A percentile compares a stretch with the other conserved stretches of the same genome.
Conservation (phyloP, 2,113 vertebrate genomes). For the Microcebus murinus region DNA sequence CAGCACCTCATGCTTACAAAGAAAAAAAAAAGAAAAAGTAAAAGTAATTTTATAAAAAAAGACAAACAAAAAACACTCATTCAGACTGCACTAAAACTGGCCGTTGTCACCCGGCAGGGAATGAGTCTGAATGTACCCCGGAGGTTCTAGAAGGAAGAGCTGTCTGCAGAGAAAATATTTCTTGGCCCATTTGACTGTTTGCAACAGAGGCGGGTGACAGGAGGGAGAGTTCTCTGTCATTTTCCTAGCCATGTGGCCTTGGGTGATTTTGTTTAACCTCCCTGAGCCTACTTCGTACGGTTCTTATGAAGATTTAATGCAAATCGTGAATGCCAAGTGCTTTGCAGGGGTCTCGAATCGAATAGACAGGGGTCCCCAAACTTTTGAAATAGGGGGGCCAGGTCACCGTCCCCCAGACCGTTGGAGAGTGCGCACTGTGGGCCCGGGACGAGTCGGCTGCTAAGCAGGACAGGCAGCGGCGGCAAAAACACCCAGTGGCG, state of each 20-base stretch:
- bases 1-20: too few species aligned
- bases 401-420: too few species aligned
- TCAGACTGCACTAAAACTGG: background rate
- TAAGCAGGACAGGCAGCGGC: too few species aligned
- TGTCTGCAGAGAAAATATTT: background rate
- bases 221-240: background rate
- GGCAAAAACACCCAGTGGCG: too few species aligned
- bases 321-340: background rate
- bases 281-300: background rate
- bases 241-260: background rate
- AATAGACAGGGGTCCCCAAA: background rate
- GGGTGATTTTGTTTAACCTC: constrained; percentile 19
- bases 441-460: too few species aligned
- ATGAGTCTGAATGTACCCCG: background rate
- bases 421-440: too few species aligned
- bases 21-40: too few species aligned
- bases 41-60: too few species aligned
- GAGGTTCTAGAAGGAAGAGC: background rate
- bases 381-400: too few species aligned
- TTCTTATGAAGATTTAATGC: background rate
- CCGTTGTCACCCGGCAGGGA: background rate
- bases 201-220: background rate
- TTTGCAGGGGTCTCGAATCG: background rate
- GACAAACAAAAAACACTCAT: background rate
- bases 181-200: background rate